phyloP scores from a whole-genome alignment of 1,140 invertebrate genomes.

The Himalopsyche phryganea region DNA sequence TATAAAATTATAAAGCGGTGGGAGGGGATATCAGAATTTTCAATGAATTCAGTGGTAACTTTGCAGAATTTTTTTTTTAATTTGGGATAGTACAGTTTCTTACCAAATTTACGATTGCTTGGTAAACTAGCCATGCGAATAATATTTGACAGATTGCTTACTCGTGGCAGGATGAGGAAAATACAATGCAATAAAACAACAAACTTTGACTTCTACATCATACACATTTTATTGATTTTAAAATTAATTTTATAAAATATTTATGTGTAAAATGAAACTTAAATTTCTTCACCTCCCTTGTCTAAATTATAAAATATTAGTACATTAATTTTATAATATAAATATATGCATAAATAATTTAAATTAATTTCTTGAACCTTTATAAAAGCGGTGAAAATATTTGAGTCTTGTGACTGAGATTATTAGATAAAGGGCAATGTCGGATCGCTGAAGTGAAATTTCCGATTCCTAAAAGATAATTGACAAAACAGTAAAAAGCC shows the following conservation, averaged over 20 bases:
- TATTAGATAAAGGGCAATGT: background rate
- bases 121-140: too few species aligned
- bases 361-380: background rate
- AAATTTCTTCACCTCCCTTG: slow-evolving; percentile 2
- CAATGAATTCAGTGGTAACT: too few species aligned
- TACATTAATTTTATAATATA: slow-evolving; percentile 1
- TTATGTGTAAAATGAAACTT: slow-evolving; percentile 3
- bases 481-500: background rate
- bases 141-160: too few species aligned
- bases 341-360: slow-evolving; percentile 7
- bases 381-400: background rate
- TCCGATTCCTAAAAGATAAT: too few species aligned
- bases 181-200: slow-evolving; percentile 1
- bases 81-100: too few species aligned
- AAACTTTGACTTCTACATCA: slow-evolving; percentile 1
- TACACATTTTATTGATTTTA: slow-evolving; percentile 11
- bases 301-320: slow-evolving; percentile 5
- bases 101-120: too few species aligned
- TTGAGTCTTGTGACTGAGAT: background rate
- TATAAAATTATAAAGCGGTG: too few species aligned
- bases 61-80: too few species aligned
- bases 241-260: slow-evolving; percentile 2
- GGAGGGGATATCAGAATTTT: too few species aligned
- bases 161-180: background rate
- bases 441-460: background rate